phyloP scores from a whole-genome alignment of 2,113 vertebrate species.

The Arizona elegans region DNA sequence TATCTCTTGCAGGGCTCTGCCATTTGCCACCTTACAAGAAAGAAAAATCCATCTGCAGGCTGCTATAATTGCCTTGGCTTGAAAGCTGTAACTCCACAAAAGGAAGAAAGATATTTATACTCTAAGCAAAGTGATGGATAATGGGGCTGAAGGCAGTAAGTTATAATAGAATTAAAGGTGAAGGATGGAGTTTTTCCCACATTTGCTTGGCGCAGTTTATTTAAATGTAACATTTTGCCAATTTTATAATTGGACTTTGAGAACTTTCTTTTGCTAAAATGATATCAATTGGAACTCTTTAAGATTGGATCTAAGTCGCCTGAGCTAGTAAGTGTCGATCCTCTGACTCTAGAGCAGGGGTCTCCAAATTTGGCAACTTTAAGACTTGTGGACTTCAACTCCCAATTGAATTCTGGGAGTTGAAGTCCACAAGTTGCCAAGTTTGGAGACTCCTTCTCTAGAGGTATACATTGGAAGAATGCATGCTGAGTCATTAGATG shows the following conservation, averaged over 20 bases:
- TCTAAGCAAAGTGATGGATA: constrained; percentile 1
- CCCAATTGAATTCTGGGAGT: no score
- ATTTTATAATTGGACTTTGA: neutral
- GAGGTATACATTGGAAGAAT: neutral
- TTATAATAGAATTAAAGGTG: neutral
- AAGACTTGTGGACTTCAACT: no score
- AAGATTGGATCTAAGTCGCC: neutral
- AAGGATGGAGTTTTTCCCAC: neutral
- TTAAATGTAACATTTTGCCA: neutral
- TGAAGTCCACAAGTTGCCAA: no score
- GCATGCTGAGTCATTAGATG: neutral
- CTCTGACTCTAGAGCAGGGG: neutral
- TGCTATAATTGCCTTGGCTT: constrained; percentile 39
- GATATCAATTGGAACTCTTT: neutral
- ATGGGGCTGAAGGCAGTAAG: neutral
- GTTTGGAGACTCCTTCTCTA: neutral
- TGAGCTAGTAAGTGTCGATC: neutral
- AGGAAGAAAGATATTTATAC: neutral
- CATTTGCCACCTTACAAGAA: constrained; percentile 38
- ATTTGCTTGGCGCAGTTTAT: neutral
- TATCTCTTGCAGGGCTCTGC: constrained; percentile 31
- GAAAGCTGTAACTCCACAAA: constrained; percentile 39
- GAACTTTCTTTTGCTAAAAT: neutral
- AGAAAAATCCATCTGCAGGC: constrained; percentile 27
- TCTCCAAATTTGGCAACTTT: no score